Evolutionary conservation across 2,797 vertebrate genomes (phyloP).

Genomic region (Crenuchus spilurus): DNA sequence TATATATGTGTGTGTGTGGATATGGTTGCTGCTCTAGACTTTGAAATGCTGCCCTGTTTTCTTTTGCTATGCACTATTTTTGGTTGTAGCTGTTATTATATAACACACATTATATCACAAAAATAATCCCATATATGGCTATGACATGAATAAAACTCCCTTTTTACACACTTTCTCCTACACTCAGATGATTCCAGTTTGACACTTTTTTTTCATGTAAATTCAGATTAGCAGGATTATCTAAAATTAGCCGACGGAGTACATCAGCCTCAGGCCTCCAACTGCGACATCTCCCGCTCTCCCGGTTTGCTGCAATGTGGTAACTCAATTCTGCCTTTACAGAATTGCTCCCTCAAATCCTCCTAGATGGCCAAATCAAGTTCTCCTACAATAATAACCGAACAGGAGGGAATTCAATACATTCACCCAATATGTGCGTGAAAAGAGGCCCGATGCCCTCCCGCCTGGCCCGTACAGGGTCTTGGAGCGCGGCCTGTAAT

Average conservation of each 20-base stretch:
- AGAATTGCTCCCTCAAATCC: slow-evolving; percentile 57
- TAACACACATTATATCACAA: no score
- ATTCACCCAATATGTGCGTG: slow-evolving; percentile 58
- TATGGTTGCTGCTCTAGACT: no score
- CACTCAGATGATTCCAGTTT: neutral
- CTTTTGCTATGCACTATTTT: no score
- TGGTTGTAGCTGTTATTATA: no score
- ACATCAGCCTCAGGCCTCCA: neutral
- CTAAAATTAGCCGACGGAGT: neutral
- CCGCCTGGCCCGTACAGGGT: slow-evolving; percentile 60
- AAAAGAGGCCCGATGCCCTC: slow-evolving; percentile 64
- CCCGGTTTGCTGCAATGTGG: slow-evolving; percentile 4
- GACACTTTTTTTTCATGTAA: neutral
- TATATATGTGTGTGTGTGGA: no score
- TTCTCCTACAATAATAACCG: slow-evolving; percentile 59
- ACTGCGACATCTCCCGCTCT: neutral
- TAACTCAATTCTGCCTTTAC: slow-evolving; percentile 55
- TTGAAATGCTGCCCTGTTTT: no score
- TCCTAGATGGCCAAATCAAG: slow-evolving; percentile 62
- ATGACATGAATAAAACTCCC: no score
- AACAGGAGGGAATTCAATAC: slow-evolving; percentile 60
- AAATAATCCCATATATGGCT: no score
- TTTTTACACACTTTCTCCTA: no score
- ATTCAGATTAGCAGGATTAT: neutral
- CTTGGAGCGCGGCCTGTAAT: slow-evolving; percentile 67